A percentile compares a stretch with the other conserved stretches of the same genome.
Conservation (phyloP, 2,113 vertebrate species). For the Dasypus novemcinctus region DNA sequence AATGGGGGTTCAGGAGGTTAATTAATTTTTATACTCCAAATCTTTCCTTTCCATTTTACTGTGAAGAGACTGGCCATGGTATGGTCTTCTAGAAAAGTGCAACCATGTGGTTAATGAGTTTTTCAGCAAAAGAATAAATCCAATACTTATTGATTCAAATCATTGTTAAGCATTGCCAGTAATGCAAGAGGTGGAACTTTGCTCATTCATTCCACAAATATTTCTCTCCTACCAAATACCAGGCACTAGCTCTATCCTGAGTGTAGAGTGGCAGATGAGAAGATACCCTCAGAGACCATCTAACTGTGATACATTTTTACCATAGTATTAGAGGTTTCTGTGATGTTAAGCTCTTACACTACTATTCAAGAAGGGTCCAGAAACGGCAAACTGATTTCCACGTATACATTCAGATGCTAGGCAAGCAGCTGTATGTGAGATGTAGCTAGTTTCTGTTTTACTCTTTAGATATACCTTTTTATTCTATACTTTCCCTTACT, state of each 20-base stretch:
- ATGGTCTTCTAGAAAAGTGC: background rate
- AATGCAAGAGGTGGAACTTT: background rate
- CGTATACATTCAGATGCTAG: background rate
- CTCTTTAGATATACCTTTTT: constrained; percentile 2
- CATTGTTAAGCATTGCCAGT: background rate
- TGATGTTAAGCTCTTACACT: background rate
- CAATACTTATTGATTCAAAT: constrained; percentile 49
- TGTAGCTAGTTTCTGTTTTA: background rate
- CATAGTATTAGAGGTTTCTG: background rate
- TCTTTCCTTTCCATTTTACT: constrained; percentile 10
- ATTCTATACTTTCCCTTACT: background rate
- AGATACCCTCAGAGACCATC: background rate
- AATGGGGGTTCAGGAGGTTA: background rate
- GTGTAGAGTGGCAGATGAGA: background rate
- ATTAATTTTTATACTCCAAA: constrained; percentile 7
- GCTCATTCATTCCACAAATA: constrained; percentile 47
- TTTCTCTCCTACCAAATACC: constrained; percentile 6
- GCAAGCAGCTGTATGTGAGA: background rate
- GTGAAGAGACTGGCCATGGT: background rate
- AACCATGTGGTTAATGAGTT: constrained; percentile 49
- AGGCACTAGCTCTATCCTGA: background rate
- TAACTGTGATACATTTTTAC: background rate
- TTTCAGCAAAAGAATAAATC: constrained; percentile 35
- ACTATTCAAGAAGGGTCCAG: background rate
- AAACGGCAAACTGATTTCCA: background rate